Evolutionary conservation across 2,888 invertebrate species (phyloP).

Genomic region (Dasysyrphus tricinctus): DNA sequence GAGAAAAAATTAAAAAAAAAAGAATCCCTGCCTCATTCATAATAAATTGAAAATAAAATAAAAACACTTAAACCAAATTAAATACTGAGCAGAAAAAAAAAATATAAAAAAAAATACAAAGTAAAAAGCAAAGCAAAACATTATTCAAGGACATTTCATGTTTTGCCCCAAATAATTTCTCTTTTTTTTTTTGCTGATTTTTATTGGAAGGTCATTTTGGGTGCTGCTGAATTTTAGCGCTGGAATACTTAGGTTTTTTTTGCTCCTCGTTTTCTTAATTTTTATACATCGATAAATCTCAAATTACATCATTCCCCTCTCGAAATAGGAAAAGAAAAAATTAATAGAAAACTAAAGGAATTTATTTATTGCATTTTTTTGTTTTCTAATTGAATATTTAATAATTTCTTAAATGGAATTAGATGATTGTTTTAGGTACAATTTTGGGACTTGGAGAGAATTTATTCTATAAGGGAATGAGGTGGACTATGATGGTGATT

Average conservation of each 20-base stretch:
- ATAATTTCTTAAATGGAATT: not conserved
- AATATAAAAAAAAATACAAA: not conserved
- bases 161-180: slow-evolving; percentile 25
- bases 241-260: not conserved
- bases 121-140: not conserved
- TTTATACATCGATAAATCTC: slow-evolving; percentile 29
- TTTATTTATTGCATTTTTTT: not conserved
- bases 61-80: slow-evolving; percentile 31
- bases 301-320: slow-evolving; percentile 11
- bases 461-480: no score
- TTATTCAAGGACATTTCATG: slow-evolving; percentile 23
- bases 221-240: slow-evolving; percentile 4
- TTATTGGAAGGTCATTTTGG: slow-evolving; percentile 31
- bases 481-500: no score
- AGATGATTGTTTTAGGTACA: not conserved
- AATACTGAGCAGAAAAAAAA: slow-evolving; percentile 9
- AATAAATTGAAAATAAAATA: slow-evolving; percentile 23
- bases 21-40: not conserved
- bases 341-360: not conserved
- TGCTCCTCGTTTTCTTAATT: not conserved
- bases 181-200: not conserved
- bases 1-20: not conserved
- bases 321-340: slow-evolving; percentile 5
- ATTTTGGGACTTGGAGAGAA: no score
- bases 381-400: not conserved